Conservation (phyloP, 2,888 invertebrate genomes). For the Uloborus plumipes region DNA sequence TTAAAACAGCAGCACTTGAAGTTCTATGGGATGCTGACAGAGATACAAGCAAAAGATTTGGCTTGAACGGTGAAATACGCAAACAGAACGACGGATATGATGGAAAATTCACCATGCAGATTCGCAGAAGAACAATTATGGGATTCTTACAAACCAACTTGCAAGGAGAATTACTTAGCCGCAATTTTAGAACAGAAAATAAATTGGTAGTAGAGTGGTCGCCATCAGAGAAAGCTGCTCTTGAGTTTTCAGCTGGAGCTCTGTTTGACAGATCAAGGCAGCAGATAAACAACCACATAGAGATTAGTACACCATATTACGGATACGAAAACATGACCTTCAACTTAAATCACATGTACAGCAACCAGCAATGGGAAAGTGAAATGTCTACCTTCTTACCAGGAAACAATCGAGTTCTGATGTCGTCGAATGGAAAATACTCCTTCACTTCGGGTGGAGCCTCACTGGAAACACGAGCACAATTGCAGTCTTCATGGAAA, state of each 20-base stretch:
- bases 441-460: conserved; percentile 12
- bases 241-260: conserved; percentile 17
- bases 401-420: conserved; percentile 21
- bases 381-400: conserved; percentile 33
- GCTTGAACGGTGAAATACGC: conserved; percentile 42
- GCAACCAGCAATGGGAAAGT: conserved; percentile 55
- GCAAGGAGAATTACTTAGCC: conserved; percentile 37
- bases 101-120: conserved; percentile 37
- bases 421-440: conserved; percentile 45
- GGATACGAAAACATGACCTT: conserved; percentile 47
- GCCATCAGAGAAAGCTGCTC: conserved; percentile 32
- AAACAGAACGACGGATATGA: conserved; percentile 39
- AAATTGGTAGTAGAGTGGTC: conserved; percentile 50
- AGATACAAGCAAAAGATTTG: conserved; percentile 49
- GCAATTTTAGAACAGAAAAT: conserved; percentile 38
- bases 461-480: conserved; percentile 19
- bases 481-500: conserved; percentile 24
- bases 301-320: conserved; percentile 45
- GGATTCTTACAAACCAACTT: conserved; percentile 32
- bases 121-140: conserved; percentile 31
- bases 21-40: conserved; percentile 59
- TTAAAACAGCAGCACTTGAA: conserved; percentile 49
- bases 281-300: conserved; percentile 28
- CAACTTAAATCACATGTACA: conserved; percentile 35
- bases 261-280: conserved; percentile 20